These are phyloP conservation scores for Heteropelma amictum DNA, from an alignment of 2,888 invertebrate genomes.

Conservation along the genomic window DNA sequence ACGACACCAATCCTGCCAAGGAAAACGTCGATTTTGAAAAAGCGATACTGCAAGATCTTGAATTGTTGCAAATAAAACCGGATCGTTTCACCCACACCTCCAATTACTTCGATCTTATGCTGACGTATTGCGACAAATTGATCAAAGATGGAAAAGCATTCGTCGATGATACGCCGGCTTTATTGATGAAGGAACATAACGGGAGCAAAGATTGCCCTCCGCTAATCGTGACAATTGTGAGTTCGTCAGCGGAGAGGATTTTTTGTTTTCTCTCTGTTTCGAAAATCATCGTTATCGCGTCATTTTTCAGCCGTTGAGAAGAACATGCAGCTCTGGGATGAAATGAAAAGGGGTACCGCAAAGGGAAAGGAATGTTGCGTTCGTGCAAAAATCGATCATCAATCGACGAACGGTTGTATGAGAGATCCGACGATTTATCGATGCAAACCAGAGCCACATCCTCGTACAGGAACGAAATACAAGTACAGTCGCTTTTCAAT, in stretches of 20 bases:
- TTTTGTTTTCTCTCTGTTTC: no score
- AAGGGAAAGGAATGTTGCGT: slow-evolving; percentile 94
- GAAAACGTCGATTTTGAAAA: slow-evolving; percentile 98
- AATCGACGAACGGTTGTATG: slow-evolving; percentile 96
- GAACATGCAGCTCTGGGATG: slow-evolving; percentile 94
- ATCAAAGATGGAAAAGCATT: slow-evolving; percentile 94
- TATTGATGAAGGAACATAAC: slow-evolving; percentile 93
- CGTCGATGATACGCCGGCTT: slow-evolving; percentile 97
- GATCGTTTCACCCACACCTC: slow-evolving; percentile 97
- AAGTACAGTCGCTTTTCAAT: no score
- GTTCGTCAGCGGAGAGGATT: no score
- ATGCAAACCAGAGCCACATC: slow-evolving; percentile 97
- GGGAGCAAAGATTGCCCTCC: slow-evolving; percentile 94
- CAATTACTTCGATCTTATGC: slow-evolving; percentile 96
- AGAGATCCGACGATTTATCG: slow-evolving; percentile 99
- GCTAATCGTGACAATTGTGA: slow-evolving; percentile 90
- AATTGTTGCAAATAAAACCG: slow-evolving; percentile 93
- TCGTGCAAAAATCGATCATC: slow-evolving; percentile 98
- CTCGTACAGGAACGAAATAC: slow-evolving; percentile 95
- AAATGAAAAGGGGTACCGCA: slow-evolving; percentile 93
- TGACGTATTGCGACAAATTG: slow-evolving; percentile 91
- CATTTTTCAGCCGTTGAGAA: slow-evolving; percentile 84
- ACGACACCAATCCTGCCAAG: slow-evolving; percentile 99
- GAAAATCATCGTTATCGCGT: no score
- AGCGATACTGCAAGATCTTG: slow-evolving; percentile 96